Conservation (phyloP, 2,888 invertebrate genomes). For the Cataglyphis altisquamis region DNA sequence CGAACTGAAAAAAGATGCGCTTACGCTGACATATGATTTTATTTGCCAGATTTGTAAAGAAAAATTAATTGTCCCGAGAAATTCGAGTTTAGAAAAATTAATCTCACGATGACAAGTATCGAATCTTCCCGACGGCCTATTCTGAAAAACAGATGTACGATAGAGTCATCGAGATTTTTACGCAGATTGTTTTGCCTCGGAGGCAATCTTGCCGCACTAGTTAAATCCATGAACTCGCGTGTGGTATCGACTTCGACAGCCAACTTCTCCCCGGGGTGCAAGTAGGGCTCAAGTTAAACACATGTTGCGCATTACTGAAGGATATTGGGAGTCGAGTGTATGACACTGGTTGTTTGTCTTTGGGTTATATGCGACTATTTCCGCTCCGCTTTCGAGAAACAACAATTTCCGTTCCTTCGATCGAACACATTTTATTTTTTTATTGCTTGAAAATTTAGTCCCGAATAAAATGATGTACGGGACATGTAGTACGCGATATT, state of each 20-base stretch:
- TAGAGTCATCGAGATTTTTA: neutral
- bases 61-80: neutral
- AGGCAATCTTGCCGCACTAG: constrained; percentile 37
- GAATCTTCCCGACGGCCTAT: neutral
- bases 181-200: constrained; percentile 18
- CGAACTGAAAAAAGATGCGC: neutral
- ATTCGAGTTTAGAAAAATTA: neutral
- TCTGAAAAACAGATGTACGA: neutral
- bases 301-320: constrained; percentile 72
- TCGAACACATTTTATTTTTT: neutral
- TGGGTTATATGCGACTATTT: constrained; percentile 67
- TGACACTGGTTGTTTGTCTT: constrained; percentile 76
- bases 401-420: constrained; percentile 50
- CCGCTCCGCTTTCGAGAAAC: constrained; percentile 59
- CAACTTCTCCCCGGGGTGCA: constrained; percentile 67
- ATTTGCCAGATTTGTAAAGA: neutral
- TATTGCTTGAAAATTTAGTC: neutral
- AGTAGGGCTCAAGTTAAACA: constrained; percentile 68
- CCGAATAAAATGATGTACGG: neutral
- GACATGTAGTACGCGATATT: neutral
- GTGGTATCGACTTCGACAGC: constrained; percentile 67
- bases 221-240: constrained; percentile 61
- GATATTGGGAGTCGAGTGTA: constrained; percentile 65
- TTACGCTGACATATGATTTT: neutral
- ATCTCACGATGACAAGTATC: neutral